These are phyloP conservation scores for Sebastiscus albofasciatus DNA, from an alignment of 2,797 vertebrate species.

Conservation along the genomic window DNA sequence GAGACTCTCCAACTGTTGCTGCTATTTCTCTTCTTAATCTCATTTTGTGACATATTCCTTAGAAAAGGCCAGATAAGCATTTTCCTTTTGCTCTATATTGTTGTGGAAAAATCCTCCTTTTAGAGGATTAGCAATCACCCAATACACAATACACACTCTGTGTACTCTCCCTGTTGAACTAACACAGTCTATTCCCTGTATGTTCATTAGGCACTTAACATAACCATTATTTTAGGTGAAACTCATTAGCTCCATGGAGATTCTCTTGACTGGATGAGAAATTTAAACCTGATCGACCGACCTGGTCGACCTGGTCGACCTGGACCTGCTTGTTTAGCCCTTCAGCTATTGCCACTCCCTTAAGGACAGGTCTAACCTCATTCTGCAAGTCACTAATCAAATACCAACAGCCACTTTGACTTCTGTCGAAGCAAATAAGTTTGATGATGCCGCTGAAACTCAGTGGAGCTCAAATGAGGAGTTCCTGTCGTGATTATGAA, in stretches of 20 bases:
- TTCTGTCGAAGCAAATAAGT: not conserved
- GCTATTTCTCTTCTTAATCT: not conserved
- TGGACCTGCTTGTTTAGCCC: not conserved
- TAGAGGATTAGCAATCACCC: not conserved
- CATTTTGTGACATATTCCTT: not conserved
- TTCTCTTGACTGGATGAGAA: not conserved
- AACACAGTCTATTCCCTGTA: not conserved
- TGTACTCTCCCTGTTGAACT: not conserved
- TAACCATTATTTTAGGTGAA: not conserved
- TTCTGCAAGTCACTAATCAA: slow-evolving; percentile 15
- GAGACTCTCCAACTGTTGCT: not conserved
- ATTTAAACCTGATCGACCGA: slow-evolving; percentile 2
- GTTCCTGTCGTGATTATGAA: not conserved
- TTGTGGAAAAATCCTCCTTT: not conserved
- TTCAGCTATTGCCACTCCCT: not conserved
- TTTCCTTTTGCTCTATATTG: not conserved
- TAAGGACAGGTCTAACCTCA: not conserved
- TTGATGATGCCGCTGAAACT: not conserved
- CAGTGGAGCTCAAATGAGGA: not conserved
- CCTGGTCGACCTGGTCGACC: slow-evolving; percentile 6
- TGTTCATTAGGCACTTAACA: not conserved
- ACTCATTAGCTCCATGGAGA: not conserved
- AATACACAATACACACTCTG: not conserved
- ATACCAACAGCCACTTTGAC: not conserved
- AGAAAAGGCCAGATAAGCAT: not conserved